These are phyloP conservation scores for Drosophila virilis DNA, from an alignment of 1,140 invertebrate species.

Conservation along the genomic window DNA sequence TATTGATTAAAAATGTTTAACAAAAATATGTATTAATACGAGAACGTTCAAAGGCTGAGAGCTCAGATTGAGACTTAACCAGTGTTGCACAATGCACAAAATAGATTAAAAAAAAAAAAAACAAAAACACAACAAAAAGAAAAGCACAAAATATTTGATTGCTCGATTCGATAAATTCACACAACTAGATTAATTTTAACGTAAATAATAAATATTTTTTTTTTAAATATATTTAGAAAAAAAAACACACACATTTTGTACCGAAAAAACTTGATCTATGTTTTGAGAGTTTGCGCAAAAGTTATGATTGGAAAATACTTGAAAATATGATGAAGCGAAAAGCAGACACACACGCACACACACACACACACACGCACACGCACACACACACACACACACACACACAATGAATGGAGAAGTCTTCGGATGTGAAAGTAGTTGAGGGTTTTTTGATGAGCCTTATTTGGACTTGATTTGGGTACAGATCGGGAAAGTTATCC, in stretches of 20 bases:
- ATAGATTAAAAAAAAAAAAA: conserved; percentile 13
- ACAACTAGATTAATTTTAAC: too few relatives aligned
- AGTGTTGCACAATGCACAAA: conserved; percentile 37
- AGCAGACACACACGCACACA: conserved; percentile 15
- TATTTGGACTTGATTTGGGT: background rate
- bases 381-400: conserved; percentile 22
- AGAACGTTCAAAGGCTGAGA: background rate
- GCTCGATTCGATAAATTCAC: background rate
- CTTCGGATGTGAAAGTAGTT: conserved; percentile 5
- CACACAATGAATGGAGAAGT: background rate
- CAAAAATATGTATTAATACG: conserved; percentile 13
- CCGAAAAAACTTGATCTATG: background rate
- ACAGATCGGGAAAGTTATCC: background rate
- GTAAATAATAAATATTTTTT: too few relatives aligned
- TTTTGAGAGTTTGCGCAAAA: too few relatives aligned
- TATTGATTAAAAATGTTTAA: conserved; percentile 34
- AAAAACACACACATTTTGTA: background rate
- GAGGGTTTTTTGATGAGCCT: too few relatives aligned
- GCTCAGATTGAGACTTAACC: background rate
- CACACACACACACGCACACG: conserved; percentile 18
- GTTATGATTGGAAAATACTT: background rate
- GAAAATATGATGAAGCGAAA: background rate
- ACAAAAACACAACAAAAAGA: too few relatives aligned
- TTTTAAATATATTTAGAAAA: too few relatives aligned
- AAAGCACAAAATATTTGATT: conserved; percentile 15